phyloP scores from a whole-genome alignment of 1,140 invertebrate genomes.

The Plutomurus gul region DNA sequence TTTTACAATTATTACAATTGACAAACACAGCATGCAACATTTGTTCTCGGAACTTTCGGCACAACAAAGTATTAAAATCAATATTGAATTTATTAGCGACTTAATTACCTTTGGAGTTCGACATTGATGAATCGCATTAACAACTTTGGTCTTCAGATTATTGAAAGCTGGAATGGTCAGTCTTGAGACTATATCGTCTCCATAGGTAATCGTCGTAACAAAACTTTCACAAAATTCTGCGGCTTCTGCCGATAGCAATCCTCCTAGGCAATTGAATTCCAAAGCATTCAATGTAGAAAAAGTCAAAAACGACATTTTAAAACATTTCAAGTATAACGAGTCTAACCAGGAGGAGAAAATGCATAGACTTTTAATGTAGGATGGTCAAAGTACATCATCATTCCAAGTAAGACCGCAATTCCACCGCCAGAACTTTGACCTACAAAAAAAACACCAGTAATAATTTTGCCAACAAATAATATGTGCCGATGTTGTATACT shows the following conservation, averaged over 20 bases:
- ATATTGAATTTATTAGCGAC: too few species aligned
- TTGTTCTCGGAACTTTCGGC: too few species aligned
- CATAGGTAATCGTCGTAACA: slow-evolving; percentile 82
- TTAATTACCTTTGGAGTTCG: slow-evolving; percentile 42
- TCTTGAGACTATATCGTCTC: slow-evolving; percentile 86
- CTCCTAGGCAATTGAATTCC: slow-evolving; percentile 62
- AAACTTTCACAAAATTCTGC: slow-evolving; percentile 75
- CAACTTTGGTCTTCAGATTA: slow-evolving; percentile 35
- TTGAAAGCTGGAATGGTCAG: slow-evolving; percentile 57
- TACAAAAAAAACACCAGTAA: slow-evolving; percentile 55
- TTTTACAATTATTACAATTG: not conserved
- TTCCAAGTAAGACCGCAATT: slow-evolving; percentile 73
- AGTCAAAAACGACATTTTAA: not conserved
- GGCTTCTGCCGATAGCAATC: slow-evolving; percentile 72
- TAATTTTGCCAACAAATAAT: not conserved
- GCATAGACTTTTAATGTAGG: slow-evolving; percentile 79
- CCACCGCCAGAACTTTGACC: slow-evolving; percentile 85
- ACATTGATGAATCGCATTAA: slow-evolving; percentile 35
- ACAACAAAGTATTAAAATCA: too few species aligned
- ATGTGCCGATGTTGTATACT: not conserved
- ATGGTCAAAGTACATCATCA: slow-evolving; percentile 75
- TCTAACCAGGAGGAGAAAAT: slow-evolving; percentile 77
- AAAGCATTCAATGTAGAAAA: not conserved
- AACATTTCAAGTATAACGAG: not conserved
- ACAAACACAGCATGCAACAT: too few species aligned